Evolutionary conservation across 2,888 invertebrate genomes (phyloP).

Genomic region (Calameuta filiformis): DNA sequence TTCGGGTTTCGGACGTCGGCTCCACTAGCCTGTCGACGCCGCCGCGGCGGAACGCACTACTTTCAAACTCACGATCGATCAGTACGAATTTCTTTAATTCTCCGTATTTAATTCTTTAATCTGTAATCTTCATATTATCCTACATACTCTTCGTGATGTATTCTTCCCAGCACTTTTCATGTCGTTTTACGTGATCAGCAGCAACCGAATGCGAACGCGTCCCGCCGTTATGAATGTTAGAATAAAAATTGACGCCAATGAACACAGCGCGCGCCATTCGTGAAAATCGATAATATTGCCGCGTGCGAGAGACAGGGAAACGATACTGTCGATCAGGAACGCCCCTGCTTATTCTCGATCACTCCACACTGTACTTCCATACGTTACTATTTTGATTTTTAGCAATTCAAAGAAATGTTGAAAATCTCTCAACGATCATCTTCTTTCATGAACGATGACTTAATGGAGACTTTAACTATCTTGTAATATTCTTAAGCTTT

Average conservation of each 20-base stretch:
- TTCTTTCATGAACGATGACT: not conserved
- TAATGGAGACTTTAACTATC: not conserved
- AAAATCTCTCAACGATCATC: not conserved
- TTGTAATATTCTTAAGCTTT: not conserved
- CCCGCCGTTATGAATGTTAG: not conserved
- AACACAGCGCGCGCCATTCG: not conserved
- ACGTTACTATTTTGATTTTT: not conserved
- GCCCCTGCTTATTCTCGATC: slow-evolving; percentile 32
- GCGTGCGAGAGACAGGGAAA: not conserved
- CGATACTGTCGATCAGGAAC: slow-evolving; percentile 33
- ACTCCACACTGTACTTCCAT: not conserved
- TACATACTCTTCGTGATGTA: not conserved
- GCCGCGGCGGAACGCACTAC: slow-evolving; percentile 39
- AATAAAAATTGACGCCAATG: not conserved
- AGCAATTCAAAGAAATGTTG: not conserved
- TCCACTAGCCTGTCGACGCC: slow-evolving; percentile 21
- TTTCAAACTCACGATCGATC: slow-evolving; percentile 36
- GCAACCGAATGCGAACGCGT: not conserved
- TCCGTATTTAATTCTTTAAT: not conserved
- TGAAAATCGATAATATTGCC: not conserved
- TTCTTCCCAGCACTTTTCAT: not conserved
- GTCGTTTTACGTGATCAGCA: not conserved
- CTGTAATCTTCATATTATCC: not conserved
- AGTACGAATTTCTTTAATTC: not conserved
- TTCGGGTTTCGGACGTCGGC: slow-evolving; percentile 38